A percentile compares a stretch with the other conserved stretches of the same genome.
phyloP scores from a whole-genome alignment of 1,140 invertebrate species.

The Lucilia sericata region DNA sequence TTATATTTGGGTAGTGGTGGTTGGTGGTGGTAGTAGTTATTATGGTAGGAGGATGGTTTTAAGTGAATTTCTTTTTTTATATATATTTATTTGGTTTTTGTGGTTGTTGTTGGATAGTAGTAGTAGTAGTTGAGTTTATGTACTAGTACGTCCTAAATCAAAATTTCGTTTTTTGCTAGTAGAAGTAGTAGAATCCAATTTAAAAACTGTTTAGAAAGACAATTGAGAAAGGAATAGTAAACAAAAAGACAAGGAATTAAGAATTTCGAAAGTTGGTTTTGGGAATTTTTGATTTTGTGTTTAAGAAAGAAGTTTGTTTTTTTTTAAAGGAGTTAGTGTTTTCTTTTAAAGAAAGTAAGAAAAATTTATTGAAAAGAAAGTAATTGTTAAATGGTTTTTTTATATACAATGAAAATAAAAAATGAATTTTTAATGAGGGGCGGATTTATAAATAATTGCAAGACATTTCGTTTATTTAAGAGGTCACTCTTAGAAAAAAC shows the following conservation, averaged over 20 bases:
- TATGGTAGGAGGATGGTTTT: conserved; percentile 8
- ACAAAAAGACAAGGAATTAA: conserved; percentile 20
- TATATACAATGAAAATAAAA: too few relatives aligned
- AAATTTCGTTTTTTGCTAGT: conserved; percentile 24
- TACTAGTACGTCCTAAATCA: conserved; percentile 12
- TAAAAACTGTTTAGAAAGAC: conserved; percentile 35
- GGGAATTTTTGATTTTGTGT: not conserved
- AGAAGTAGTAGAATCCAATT: conserved; percentile 33
- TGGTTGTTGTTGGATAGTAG: not conserved
- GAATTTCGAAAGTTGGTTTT: not conserved
- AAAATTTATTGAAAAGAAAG: too few relatives aligned
- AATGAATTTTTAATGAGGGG: too few relatives aligned
- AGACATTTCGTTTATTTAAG: too few relatives aligned
- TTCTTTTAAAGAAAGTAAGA: not conserved
- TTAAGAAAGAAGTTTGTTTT: not conserved
- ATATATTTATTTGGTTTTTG: not conserved
- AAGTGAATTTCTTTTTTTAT: not conserved
- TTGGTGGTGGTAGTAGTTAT: not conserved
- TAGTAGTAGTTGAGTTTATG: not conserved
- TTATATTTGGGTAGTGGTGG: conserved; percentile 10
- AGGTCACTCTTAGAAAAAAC: too few relatives aligned
- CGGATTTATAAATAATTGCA: too few relatives aligned
- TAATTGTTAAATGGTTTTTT: too few relatives aligned
- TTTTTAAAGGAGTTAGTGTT: not conserved
- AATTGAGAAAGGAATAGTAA: conserved; percentile 27